Conservation (phyloP, 2,888 invertebrate species). For the Cephus nigrinus region DNA sequence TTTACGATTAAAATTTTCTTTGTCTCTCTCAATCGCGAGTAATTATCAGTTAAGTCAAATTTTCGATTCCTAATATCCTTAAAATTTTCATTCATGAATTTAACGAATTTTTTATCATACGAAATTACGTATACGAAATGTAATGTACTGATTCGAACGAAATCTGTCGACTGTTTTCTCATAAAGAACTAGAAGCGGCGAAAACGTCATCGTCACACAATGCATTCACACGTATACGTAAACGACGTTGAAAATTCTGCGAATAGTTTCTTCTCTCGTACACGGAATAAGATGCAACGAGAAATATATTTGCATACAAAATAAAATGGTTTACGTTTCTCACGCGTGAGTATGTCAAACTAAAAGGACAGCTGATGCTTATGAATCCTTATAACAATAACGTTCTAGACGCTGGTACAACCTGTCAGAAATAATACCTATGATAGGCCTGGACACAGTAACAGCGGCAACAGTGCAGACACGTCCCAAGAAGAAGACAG, state of each 20-base stretch:
- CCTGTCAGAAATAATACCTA: constrained; percentile 3
- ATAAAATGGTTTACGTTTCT: not conserved
- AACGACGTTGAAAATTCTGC: not conserved
- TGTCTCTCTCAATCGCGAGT: no score
- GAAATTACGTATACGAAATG: not conserved
- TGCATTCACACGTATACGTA: not conserved
- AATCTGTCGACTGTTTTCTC: not conserved
- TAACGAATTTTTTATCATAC: not conserved
- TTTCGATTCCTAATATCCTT: not conserved
- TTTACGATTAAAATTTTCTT: no score
- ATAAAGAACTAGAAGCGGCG: not conserved
- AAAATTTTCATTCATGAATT: no score
- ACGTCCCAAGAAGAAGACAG: not conserved
- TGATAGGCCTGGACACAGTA: not conserved
- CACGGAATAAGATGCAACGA: not conserved
- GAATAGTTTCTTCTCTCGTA: not conserved
- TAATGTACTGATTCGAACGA: not conserved
- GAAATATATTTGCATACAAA: not conserved
- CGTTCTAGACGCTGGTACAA: not conserved
- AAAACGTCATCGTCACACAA: not conserved
- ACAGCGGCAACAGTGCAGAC: not conserved
- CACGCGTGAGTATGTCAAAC: not conserved
- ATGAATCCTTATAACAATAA: not conserved
- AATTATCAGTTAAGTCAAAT: no score
- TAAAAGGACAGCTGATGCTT: not conserved